These are phyloP conservation scores for Penaeus indicus DNA, from an alignment of 1,140 invertebrate species.

Conservation along the genomic window DNA sequence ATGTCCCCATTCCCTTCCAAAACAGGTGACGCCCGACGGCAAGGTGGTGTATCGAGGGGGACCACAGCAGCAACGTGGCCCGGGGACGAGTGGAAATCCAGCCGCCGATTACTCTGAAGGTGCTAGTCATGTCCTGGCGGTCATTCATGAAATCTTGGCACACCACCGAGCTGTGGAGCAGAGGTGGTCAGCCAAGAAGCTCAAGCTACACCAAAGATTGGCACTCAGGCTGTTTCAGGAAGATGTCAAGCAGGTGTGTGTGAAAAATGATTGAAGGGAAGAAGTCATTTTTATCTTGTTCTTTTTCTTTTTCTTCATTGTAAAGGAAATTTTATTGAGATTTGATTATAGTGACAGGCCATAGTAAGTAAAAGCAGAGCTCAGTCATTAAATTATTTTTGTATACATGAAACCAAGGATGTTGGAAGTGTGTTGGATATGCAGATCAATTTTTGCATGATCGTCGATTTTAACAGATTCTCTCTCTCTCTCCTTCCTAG, in stretches of 20 bases:
- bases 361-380: too few relatives aligned
- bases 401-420: too few relatives aligned
- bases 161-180: constrained; percentile 93
- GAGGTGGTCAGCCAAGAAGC: constrained; percentile 93
- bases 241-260: constrained; percentile 68
- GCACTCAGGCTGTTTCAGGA: constrained; percentile 91
- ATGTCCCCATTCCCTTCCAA: not conserved
- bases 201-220: constrained; percentile 92
- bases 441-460: too few relatives aligned
- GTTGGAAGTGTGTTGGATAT: too few relatives aligned
- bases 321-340: too few relatives aligned
- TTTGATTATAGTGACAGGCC: too few relatives aligned
- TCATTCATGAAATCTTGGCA: constrained; percentile 94
- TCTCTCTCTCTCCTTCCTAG: constrained; percentile 70
- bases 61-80: constrained; percentile 67
- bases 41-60: constrained; percentile 70
- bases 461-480: too few relatives aligned
- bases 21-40: constrained; percentile 72
- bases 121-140: constrained; percentile 75
- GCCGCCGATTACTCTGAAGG: constrained; percentile 96
- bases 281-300: too few relatives aligned
- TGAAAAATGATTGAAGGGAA: not conserved
- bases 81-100: constrained; percentile 80
- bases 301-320: too few relatives aligned
- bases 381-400: too few relatives aligned